Base-by-base conservation (phyloP, 2,888 invertebrate genomes). In the Luperina testacea region DNA sequence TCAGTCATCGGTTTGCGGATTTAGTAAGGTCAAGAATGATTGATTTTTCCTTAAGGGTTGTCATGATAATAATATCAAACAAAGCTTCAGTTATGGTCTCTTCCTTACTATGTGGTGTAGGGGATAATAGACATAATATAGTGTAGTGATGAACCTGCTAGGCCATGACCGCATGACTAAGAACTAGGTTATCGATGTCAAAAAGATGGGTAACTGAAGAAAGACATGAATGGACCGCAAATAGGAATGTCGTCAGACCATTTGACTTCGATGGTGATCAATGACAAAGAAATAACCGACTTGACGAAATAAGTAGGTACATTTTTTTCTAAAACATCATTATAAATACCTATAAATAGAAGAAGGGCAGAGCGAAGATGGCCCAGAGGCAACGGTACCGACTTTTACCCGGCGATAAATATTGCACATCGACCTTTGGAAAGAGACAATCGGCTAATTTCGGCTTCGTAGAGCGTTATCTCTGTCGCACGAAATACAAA, bases 1-100 rank as follows among this genome's bases (percentile, higher is more conserved):
- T 68, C 57, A 42, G 17, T 63, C 38, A 45, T 68, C 38, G 15
- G 42, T 61, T 48, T 57, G 32, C 20, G 15, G 15, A 24, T 75
- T 82, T 79, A 64, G 15, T 24, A 38, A 51, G n/a, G 51, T 32
- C 68, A 59, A 24, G 15, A 69, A 24, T 24, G 17, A 71, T 67
- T 27, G 71, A 71, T 80, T 76, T 63, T 48, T 17, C 9, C 42
- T n/a, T 53, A 6, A 0, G 32, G 20, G 63, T n/a, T 51, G 27
- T 7, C 45, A 57, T 57, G 42, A 24, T 69, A 51, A 68, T 15
- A 38, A 42, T 51, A 38, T 70, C 38, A 74, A 74, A 42, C 4
- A 53, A 53, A 42, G 27, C 53, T 51, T 69, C n/a, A 20, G 38
- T 38, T 38, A 20, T 8, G 11, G 11, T 13, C 0, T 17, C 5